Base-by-base conservation (phyloP, 2,888 invertebrate species). In the Cephus runcator region DNA sequence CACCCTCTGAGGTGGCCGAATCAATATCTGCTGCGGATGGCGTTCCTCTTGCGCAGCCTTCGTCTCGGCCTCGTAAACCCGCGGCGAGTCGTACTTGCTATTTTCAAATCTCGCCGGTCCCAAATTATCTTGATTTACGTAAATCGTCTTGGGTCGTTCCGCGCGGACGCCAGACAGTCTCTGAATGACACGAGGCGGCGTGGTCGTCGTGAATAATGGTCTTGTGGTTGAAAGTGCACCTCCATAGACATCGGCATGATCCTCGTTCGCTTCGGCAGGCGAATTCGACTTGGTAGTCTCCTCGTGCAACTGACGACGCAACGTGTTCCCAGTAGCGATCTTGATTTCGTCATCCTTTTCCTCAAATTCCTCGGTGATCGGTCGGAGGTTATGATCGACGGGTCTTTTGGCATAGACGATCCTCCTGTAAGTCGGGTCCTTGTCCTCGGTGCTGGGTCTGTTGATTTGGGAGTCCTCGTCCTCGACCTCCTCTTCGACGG, bases 221-320 rank as follows among this genome's bases (percentile, higher is more conserved):
- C 95, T 92, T 9, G 95, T 93, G 35, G 95, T 94, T 0, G 94
- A 94, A 23, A 94, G 90, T 34, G 95, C 94, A 68, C 94, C 93
- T 56, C 95, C 95, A 82, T 95, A 96, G 1, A 95, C 94, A 85
- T 95, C 95, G 2, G 94, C 93, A 4, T 94, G 93, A 87, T 96
- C 96, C 83, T 94, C 94, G 15, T 94, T 94, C 0, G 91, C 86
- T 83, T 92, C 91, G 80, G 90, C 93, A 1, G 85, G 83, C 80
- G 93, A 93, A 0, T 92, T 89, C 73, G 93, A 92, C 73, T 92
- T 92, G 0, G 89, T 88, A 0, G 89, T 88, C n/a, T 93, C 94
- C 76, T 93, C 93, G 75, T 93, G 91, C 56, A 95, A 90, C 85
- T 96, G 95, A 69, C 95, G 92, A 77, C 95, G 92, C 34, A 95